phyloP scores from a whole-genome alignment of 2,888 invertebrate genomes.

The Cheilosia grossa region DNA sequence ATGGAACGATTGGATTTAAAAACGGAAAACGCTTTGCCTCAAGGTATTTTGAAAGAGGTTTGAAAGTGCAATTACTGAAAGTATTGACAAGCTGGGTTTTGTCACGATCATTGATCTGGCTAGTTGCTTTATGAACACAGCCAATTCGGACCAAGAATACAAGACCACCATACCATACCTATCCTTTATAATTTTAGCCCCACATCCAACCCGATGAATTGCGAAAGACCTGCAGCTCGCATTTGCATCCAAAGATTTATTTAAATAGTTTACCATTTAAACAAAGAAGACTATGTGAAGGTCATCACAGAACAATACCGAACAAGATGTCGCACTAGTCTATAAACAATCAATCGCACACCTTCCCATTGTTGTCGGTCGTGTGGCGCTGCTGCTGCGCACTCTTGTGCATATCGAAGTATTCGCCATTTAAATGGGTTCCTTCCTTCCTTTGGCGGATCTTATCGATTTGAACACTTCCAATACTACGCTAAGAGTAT shows the following conservation, averaged over 20 bases:
- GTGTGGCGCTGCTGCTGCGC: slow-evolving; percentile 10
- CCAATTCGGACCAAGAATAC: too few species aligned
- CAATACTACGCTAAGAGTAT: slow-evolving; percentile 16
- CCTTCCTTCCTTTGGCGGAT: slow-evolving; percentile 23
- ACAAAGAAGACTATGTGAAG: slow-evolving; percentile 50
- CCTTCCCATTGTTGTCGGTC: slow-evolving; percentile 59
- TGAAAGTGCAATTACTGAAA: too few species aligned
- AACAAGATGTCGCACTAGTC: slow-evolving; percentile 42
- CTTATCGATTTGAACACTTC: slow-evolving; percentile 3
- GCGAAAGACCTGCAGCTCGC: slow-evolving; percentile 14
- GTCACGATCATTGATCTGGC: too few species aligned
- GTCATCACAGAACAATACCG: slow-evolving; percentile 54
- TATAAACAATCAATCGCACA: slow-evolving; percentile 73
- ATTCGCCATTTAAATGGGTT: slow-evolving; percentile 67
- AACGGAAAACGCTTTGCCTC: too few species aligned
- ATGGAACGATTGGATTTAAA: too few species aligned
- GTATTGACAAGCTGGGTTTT: too few species aligned
- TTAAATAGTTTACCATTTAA: slow-evolving; percentile 40
- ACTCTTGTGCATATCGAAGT: slow-evolving; percentile 22
- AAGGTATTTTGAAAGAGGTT: too few species aligned
- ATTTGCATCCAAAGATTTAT: slow-evolving; percentile 34
- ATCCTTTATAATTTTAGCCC: neutral
- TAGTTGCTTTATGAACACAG: too few species aligned
- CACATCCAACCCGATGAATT: neutral
- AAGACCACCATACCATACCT: too few species aligned